A percentile compares a stretch with the other conserved stretches of the same genome.
phyloP scores from a whole-genome alignment of 2,113 vertebrate species.

The Neolamprologus kungweensis region DNA sequence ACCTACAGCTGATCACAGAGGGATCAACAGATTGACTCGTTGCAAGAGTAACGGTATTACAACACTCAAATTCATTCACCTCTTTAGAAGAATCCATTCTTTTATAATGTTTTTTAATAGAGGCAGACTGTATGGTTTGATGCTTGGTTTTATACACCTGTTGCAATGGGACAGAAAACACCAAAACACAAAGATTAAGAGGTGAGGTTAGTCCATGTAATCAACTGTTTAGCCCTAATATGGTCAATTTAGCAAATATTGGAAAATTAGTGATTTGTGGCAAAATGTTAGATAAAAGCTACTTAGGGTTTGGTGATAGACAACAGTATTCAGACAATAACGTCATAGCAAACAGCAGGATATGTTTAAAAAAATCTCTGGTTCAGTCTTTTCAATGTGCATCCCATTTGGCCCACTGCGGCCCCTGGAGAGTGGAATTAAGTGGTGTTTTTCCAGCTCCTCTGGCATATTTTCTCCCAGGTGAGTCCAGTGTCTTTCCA shows the following conservation, averaged over 20 bases:
- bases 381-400: neutral
- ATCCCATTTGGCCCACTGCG: neutral
- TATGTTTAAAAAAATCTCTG: neutral
- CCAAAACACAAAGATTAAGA: neutral
- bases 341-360: neutral
- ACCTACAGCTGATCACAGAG: neutral
- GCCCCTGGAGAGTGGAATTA: neutral
- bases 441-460: constrained; percentile 15
- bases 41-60: neutral
- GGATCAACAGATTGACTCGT: neutral
- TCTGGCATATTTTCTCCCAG: constrained; percentile 16
- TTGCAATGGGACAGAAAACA: neutral
- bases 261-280: neutral
- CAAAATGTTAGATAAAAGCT: neutral
- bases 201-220: neutral
- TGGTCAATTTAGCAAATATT: neutral
- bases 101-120: neutral
- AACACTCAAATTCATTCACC: neutral
- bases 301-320: neutral
- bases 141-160: neutral
- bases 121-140: neutral
- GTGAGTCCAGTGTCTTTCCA: constrained; percentile 9
- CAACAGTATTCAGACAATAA: neutral
- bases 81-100: neutral
- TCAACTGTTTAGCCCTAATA: neutral